Evolutionary conservation across 2,113 vertebrate genomes (phyloP).

Genomic region (Takifugu flavidus): DNA sequence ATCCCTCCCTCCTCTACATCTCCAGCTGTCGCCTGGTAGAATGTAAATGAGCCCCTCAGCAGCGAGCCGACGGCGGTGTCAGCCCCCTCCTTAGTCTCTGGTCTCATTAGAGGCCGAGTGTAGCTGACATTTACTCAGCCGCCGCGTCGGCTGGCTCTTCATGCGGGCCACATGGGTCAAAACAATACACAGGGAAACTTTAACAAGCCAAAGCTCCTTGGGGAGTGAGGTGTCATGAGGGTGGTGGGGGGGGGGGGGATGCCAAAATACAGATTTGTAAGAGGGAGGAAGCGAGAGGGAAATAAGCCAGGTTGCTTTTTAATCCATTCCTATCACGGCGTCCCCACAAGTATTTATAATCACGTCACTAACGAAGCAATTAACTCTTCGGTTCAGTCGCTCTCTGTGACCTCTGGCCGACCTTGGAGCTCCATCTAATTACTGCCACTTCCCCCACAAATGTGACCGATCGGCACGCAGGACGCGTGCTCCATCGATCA

Average conservation of each 20-base stretch:
- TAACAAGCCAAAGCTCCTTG: constrained; percentile 14
- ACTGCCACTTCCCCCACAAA: no score
- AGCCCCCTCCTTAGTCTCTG: constrained; percentile 55
- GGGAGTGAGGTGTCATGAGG: neutral
- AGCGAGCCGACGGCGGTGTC: constrained; percentile 52
- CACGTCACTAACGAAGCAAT: no score
- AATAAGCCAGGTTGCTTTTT: no score
- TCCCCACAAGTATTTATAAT: no score
- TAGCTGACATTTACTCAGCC: constrained; percentile 63
- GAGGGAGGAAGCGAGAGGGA: no score
- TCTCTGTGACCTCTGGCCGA: no score
- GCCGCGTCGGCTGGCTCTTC: constrained; percentile 50
- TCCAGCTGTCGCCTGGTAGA: constrained; percentile 58
- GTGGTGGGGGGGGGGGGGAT: neutral
- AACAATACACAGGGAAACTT: constrained; percentile 40
- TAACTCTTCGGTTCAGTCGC: no score
- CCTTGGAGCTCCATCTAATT: no score
- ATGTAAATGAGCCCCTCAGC: constrained; percentile 65
- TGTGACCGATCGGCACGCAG: no score
- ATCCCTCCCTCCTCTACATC: constrained; percentile 28
- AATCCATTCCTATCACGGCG: no score
- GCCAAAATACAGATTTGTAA: neutral
- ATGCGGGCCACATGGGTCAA: constrained; percentile 48
- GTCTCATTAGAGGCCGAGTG: constrained; percentile 58
- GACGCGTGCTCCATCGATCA: no score